phyloP scores from a whole-genome alignment of 2,888 invertebrate species.

The Hirtodrosophila trivittata region DNA sequence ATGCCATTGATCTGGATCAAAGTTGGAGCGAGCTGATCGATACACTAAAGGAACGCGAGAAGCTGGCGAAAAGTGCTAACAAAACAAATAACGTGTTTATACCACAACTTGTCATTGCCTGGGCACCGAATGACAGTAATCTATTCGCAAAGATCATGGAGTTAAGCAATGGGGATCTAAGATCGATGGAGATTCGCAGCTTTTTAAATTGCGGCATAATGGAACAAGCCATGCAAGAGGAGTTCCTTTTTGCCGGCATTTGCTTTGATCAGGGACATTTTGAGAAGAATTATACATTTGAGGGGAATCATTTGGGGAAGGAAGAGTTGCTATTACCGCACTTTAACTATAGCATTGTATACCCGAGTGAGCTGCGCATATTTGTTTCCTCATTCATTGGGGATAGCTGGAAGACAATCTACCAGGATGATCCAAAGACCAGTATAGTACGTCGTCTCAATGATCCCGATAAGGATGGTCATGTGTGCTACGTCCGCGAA shows the following conservation, averaged over 20 bases:
- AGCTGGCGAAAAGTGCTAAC: conserved; percentile 1
- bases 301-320: neutral
- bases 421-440: conserved; percentile 28
- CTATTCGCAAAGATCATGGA: conserved; percentile 39
- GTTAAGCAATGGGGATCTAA: neutral
- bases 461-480: conserved; percentile 84
- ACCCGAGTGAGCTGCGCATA: conserved; percentile 69
- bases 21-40: conserved; percentile 49
- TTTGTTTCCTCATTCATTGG: conserved; percentile 32
- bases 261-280: conserved; percentile 86
- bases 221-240: conserved; percentile 17
- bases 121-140: conserved; percentile 48
- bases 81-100: conserved; percentile 39
- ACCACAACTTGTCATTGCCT: conserved; percentile 58
- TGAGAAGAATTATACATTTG: conserved; percentile 39
- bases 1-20: conserved; percentile 35
- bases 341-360: conserved; percentile 57
- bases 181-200: neutral
- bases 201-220: conserved; percentile 36
- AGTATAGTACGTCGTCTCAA: conserved; percentile 21
- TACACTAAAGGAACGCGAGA: conserved; percentile 10
- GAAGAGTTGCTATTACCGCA: neutral
- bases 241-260: conserved; percentile 63
- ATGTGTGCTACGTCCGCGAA: conserved; percentile 84
- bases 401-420: conserved; percentile 66